phyloP scores from a whole-genome alignment of 2,888 invertebrate genomes.

The Mythimna loreyi region DNA sequence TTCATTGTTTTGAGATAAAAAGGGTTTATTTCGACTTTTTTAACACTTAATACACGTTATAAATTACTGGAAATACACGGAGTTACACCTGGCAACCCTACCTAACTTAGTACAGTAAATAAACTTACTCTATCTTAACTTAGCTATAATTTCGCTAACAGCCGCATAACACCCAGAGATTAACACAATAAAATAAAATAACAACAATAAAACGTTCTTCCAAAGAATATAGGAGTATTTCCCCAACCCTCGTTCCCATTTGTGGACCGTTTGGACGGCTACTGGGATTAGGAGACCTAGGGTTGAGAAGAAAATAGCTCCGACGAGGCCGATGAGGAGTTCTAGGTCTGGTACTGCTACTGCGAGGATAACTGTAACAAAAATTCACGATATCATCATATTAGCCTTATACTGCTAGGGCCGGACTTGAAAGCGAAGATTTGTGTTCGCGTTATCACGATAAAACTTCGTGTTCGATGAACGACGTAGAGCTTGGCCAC shows the following conservation, averaged over 20 bases:
- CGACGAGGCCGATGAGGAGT: constrained; percentile 96
- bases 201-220: constrained; percentile 90
- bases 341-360: constrained; percentile 95
- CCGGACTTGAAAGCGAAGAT: too few species aligned
- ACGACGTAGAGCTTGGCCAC: too few species aligned
- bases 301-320: constrained; percentile 94
- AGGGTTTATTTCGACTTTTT: too few species aligned
- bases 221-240: constrained; percentile 91
- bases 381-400: background rate
- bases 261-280: constrained; percentile 93
- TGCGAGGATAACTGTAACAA: constrained; percentile 92
- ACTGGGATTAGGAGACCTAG: constrained; percentile 94
- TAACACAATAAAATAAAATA: constrained; percentile 79
- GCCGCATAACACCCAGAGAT: constrained; percentile 82
- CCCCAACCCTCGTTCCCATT: constrained; percentile 93
- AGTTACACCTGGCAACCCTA: too few species aligned
- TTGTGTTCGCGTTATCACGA: too few species aligned
- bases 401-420: too few species aligned
- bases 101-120: constrained; percentile 20
- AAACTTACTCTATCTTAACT: constrained; percentile 49
- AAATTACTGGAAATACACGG: too few species aligned
- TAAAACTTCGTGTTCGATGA: too few species aligned
- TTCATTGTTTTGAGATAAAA: too few species aligned
- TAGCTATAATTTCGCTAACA: constrained; percentile 73
- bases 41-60: too few species aligned